Evolutionary conservation across 2,113 vertebrate species (phyloP), one percentile per base, ranked within the genome.

Genomic region (Laticauda laticaudata): DNA sequence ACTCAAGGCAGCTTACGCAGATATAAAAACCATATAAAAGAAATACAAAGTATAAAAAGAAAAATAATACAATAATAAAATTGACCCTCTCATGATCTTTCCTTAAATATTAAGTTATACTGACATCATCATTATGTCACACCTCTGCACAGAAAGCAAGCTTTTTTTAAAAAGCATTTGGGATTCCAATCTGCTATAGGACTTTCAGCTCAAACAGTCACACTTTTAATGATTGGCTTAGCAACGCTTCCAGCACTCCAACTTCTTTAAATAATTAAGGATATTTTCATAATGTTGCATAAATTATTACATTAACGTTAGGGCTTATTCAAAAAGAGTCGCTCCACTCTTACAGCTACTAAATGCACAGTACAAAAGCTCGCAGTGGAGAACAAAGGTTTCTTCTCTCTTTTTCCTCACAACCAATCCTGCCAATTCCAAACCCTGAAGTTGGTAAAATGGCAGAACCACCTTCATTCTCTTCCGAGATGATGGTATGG

Each of bases 381-480:
- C 45, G 23, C 85, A 23, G 39, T 48, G 85, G 24, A 51, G 45
- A 4, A 86, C 85, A 26, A 86, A 86, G 85, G 2, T 26, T 48
- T 81, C 88, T 69, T 89, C 55, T 86, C 18, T 53, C 89, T 90
- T 53, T 88, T 91, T 34, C 92, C 92, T 43, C 75, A 24, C 43
- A 64, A 54, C 5, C 20, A 2, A 18, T 34, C n/a, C 29, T 88
- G n/a, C 53, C 15, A 55, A 54, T 54, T 56, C 53, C 1, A 3
- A 23, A 55, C 59, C 12, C 90, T 85, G 81, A 90, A 3, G 57
- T n/a, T n/a, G 0, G n/a, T 26, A 85, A 53, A 91, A 69, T 87
- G 10, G 5, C 4, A 94, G 85, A 57, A 95, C 89, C 91, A 99
- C 99, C 97, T 97, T 98, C 91, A 94, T 96, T 96, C 98, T 99